These are phyloP conservation scores for Drosophila percnosoma DNA, from an alignment of 2,888 invertebrate species.

Conservation along the genomic window DNA sequence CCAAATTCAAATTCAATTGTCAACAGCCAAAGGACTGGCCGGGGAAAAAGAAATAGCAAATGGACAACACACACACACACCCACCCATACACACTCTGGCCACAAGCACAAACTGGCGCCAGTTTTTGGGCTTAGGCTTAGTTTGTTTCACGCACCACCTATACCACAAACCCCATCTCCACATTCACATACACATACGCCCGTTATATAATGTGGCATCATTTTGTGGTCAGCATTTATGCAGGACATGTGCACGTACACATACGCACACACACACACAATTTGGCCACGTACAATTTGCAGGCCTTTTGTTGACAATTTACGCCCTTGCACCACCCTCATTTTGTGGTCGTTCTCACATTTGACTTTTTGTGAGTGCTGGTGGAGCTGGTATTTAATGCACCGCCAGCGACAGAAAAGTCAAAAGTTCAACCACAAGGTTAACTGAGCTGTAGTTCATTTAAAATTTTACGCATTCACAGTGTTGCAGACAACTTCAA, in stretches of 20 bases:
- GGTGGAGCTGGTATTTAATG: slow-evolving; percentile 55
- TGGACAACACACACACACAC: slow-evolving; percentile 20
- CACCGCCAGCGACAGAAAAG: slow-evolving; percentile 45
- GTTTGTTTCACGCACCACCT: slow-evolving; percentile 47
- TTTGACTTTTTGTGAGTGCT: slow-evolving; percentile 74
- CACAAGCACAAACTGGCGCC: slow-evolving; percentile 67
- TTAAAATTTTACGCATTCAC: slow-evolving; percentile 45
- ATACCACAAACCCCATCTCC: slow-evolving; percentile 2
- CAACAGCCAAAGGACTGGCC: slow-evolving; percentile 60
- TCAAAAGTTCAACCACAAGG: slow-evolving; percentile 67
- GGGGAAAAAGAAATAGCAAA: slow-evolving; percentile 32
- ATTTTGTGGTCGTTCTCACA: slow-evolving; percentile 54
- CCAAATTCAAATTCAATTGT: slow-evolving; percentile 80
- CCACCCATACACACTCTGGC: slow-evolving; percentile 44
- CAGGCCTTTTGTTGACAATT: slow-evolving; percentile 74
- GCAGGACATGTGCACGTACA: slow-evolving; percentile 60
- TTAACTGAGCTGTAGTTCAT: slow-evolving; percentile 53
- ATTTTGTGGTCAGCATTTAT: slow-evolving; percentile 81
- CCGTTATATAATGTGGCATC: slow-evolving; percentile 79
- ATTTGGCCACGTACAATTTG: slow-evolving; percentile 45
- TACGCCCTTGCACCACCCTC: slow-evolving; percentile 42
- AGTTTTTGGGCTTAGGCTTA: slow-evolving; percentile 64
- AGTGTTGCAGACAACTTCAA: slow-evolving; percentile 15
- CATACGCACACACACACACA: slow-evolving; percentile 24
- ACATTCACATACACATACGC: slow-evolving; percentile 1